Base-by-base conservation (phyloP, 2,113 vertebrate species). In the Lynx canadensis region DNA sequence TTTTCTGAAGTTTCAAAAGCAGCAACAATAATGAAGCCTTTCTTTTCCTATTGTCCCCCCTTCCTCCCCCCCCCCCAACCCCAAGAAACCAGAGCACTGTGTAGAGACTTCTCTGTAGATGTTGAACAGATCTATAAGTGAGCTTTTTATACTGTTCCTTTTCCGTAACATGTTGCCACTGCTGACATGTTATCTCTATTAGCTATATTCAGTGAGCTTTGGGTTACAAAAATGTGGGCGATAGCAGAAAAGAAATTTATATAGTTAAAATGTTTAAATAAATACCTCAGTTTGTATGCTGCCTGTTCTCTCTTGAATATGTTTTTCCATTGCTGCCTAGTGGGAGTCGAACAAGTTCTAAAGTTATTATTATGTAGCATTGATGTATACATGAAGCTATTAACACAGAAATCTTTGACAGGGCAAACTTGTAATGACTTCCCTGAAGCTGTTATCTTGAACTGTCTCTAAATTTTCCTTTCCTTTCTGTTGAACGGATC, bases 391-490 rank as follows among this genome's bases (percentile, higher is more conserved):
- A 33, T 29, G 80, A 89, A 94, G n/a, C 41, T 88, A 74, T 93
- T 93, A 93, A 84, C 38, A 91, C 19, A 41, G 74, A 82, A 41
- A 92, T 87, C 31, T 92, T 97, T 80, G 71, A 71, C 8, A 48
- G 45, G 13, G 66, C 15, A 94, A 41, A 79, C 55, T 96, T 84
- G 71, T 41, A 94, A 90, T 93, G 93, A 41, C 25, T 94, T 92
- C 52, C 94, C 94, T 19, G 18, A 66, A 96, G 52, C 41, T 69
- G 13, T 57, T 94, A 85, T 3, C 2, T 89, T 91, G 41, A 71
- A 83, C 52, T 91, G 57, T 94, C 36, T 76, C 41, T 87, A 10
- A 63, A 38, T 45, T 65, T 33, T 85, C 60, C n/a, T 97, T 92
- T 57, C 33, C 5, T 94, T 86, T 31, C 38, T 76, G 50, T 94